Base-by-base conservation (phyloP, 2,888 invertebrate genomes). In the Limnephilus lunatus region DNA sequence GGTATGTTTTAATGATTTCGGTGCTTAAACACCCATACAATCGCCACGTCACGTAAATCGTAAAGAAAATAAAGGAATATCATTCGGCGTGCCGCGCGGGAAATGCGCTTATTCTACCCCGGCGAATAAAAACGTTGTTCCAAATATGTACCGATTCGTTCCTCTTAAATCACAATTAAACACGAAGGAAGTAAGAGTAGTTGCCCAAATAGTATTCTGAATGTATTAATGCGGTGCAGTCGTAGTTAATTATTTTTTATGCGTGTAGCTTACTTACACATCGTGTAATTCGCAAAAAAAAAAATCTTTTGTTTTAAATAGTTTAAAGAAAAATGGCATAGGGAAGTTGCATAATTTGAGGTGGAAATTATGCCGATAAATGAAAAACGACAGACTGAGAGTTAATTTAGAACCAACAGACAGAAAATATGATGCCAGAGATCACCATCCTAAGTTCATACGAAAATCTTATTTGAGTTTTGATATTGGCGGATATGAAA, bases 21-120 rank as follows among this genome's bases (percentile, higher is more conserved):
- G 25, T 80, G 90, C 53, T 89, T 91, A 85, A 92, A 91, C 91
- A 82, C 32, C 92, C 89, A 91, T 93, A 93, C 92, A 92, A 89
- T 80, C 90, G 87, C 85, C 35, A 82, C 53, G 89, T 92, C 92
- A 87, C 80, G 91, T 91, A 88, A 88, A 89, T 88, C 91, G 91
- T 90, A 53, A 90, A 44, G 68, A 35, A 86, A 88, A 83, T 91
- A 53, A 83, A 87, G 88, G 53, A 91, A 81, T 81, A 82, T 15
- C 48, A 81, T 80, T 30, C 48, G 31, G 19, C 32, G 30, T 83
- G 14, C 80, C 81, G 80, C 80, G 88, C 88, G 35, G 81, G 81
- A 81, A 88, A 32, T 35, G 39, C 14, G 81, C 35, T 32, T 35
- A 35, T 35, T 83, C 83, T 68, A 68, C 68, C 68, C 25, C 9